A percentile compares a stretch with the other conserved stretches of the same genome.
Conservation (phyloP, 2,888 invertebrate species). For the Meliscaeva auricollis region DNA sequence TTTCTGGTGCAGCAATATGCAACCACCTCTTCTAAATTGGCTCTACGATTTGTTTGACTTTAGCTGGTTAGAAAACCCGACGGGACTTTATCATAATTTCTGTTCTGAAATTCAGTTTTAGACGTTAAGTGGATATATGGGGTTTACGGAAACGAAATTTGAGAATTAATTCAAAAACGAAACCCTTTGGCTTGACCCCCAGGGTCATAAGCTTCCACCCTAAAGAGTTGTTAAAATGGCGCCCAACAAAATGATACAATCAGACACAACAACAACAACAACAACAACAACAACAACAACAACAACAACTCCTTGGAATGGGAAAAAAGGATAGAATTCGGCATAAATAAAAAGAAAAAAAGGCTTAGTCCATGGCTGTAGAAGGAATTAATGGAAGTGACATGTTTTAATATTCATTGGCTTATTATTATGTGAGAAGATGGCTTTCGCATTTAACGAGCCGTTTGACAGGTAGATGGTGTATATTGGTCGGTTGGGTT, state of each 20-base stretch:
- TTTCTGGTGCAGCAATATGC: not conserved
- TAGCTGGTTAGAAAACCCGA: slow-evolving; percentile 30
- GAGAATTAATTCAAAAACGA: slow-evolving; percentile 53
- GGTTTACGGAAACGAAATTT: slow-evolving; percentile 28
- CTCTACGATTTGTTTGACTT: slow-evolving; percentile 43
- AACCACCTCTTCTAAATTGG: not conserved
- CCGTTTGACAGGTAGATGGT: slow-evolving; percentile 43
- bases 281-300: not conserved
- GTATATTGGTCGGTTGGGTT: too few relatives aligned
- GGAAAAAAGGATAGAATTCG: slow-evolving; percentile 15
- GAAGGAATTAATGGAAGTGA: slow-evolving; percentile 64
- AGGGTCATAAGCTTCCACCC: not conserved
- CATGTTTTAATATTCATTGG: slow-evolving; percentile 71
- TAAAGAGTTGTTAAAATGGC: slow-evolving; percentile 16
- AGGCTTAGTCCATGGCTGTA: slow-evolving; percentile 33
- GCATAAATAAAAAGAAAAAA: slow-evolving; percentile 28
- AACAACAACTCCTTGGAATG: not conserved
- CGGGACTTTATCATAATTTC: slow-evolving; percentile 53
- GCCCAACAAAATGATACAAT: slow-evolving; percentile 27
- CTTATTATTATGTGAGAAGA: slow-evolving; percentile 71
- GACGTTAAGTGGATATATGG: slow-evolving; percentile 22
- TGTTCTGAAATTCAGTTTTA: slow-evolving; percentile 41
- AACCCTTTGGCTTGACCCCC: slow-evolving; percentile 39
- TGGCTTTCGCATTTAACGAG: slow-evolving; percentile 44
- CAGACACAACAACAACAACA: not conserved